phyloP scores from a whole-genome alignment of 2,888 invertebrate species.

The Dicyrtomina minuta region DNA sequence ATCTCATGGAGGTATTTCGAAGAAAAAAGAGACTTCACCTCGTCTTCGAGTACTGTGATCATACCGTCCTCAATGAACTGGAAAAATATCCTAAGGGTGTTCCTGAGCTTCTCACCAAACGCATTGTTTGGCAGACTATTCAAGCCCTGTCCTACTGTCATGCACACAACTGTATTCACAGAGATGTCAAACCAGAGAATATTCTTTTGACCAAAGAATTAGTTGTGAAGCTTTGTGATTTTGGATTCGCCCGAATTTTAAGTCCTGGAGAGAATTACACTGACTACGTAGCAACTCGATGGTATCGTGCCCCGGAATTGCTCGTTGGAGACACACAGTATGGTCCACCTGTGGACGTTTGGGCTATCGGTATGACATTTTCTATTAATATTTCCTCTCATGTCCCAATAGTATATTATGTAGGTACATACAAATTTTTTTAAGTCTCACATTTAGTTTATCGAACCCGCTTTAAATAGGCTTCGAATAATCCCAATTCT shows the following conservation, averaged over 20 bases:
- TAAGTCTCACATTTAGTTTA: too few species aligned
- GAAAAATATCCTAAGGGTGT: conserved; percentile 88
- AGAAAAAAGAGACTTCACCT: conserved; percentile 91
- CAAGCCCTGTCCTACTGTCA: conserved; percentile 96
- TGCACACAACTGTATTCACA: conserved; percentile 90
- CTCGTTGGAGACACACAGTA: conserved; percentile 95
- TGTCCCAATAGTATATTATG: too few species aligned
- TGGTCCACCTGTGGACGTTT: conserved; percentile 91
- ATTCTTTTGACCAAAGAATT: conserved; percentile 90
- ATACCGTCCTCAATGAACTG: conserved; percentile 93
- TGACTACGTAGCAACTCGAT: conserved; percentile 97
- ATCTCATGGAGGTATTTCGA: conserved; percentile 95
- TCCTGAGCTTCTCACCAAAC: conserved; percentile 84
- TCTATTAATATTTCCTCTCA: neutral
- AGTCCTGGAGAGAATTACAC: conserved; percentile 97
- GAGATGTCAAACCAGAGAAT: conserved; percentile 99
- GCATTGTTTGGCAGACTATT: conserved; percentile 92
- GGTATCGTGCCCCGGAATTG: conserved; percentile 97
- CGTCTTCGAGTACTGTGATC: conserved; percentile 98
- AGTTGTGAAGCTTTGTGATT: conserved; percentile 92
- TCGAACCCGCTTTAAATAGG: too few species aligned
- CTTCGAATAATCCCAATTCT: too few species aligned
- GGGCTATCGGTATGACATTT: conserved; percentile 81
- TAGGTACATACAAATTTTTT: too few species aligned
- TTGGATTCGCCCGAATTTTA: conserved; percentile 96